Percentiles rank a stretch among this genome's conserved stretches.
Evolutionary conservation across 2,888 invertebrate genomes (phyloP).

Genomic region (Tenthredo mesomela): DNA sequence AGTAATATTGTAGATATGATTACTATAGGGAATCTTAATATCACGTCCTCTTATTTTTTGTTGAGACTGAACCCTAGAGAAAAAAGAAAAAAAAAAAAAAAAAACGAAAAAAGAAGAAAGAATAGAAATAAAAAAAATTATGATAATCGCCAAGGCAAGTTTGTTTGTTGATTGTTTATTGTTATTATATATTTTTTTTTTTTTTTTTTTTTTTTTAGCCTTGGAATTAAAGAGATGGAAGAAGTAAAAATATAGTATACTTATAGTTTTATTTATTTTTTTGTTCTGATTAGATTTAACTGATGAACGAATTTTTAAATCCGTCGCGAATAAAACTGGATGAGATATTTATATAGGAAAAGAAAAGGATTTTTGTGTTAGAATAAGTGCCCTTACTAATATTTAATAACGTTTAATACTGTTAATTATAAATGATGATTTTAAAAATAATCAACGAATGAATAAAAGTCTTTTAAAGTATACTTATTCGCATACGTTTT

Average conservation of each 20-base stretch:
- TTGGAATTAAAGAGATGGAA: not conserved
- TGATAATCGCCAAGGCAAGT: not conserved
- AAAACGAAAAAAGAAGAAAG: not conserved
- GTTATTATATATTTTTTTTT: not conserved
- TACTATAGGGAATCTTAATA: conserved; percentile 25
- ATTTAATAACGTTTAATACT: conserved; percentile 40
- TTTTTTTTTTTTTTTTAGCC: not conserved
- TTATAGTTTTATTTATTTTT: not conserved
- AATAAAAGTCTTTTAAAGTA: conserved; percentile 33
- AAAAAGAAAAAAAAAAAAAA: not conserved
- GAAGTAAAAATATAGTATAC: not conserved
- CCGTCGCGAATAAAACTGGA: conserved; percentile 3
- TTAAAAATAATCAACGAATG: conserved; percentile 17
- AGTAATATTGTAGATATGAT: conserved; percentile 15
- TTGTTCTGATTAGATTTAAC: not conserved
- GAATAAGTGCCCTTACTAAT: conserved; percentile 47
- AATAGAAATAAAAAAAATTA: not conserved
- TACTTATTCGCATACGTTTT: not conserved
- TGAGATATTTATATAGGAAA: not conserved
- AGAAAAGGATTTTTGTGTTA: conserved; percentile 23
- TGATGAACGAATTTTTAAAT: not conserved
- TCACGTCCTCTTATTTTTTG: conserved; percentile 29
- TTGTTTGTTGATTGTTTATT: conserved; percentile 2
- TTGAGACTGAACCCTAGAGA: conserved; percentile 42
- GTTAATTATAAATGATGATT: conserved; percentile 44